Evolutionary conservation across 2,888 invertebrate genomes (phyloP), one percentile per base, ranked within the genome.

Genomic region (Nemotelus nigrinus): DNA sequence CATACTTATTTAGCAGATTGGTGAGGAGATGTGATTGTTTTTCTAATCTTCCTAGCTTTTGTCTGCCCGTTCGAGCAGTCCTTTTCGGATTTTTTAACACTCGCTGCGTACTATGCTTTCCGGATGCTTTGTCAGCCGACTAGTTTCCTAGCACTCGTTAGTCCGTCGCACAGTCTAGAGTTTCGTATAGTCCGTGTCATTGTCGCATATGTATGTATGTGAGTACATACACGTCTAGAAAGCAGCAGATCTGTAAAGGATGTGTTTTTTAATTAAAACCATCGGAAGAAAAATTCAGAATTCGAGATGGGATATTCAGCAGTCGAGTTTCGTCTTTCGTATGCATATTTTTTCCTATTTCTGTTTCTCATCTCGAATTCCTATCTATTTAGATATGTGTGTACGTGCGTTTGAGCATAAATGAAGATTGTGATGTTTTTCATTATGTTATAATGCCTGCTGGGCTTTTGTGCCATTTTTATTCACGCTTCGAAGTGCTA

Each of bases 201-300:
- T 0, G 25, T 57, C 57, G 6, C n/a, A 5, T 63, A 25, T 57
- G 25, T 10, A 57, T 57, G 57, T 10, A 57, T 57, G 25, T 4
- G 2, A 4, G 57, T 3, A 57, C 2, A 10, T 10, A 57, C 10
- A 57, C 25, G 57, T 10, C 10, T 10, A 57, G 5, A 57, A 25
- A 25, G 3, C 10, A 57, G 10, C 10, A 10, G 10, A 57, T 8
- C n/a, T 25, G 25, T 25, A 25, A 25, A 25, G 5, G 25, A 41
- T 63, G 63, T 63, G 63, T 45, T 70, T 74, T 72, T 74, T 74
- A 74, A 74, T 74, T 74, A 74, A 74, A 74, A 74, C 48, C 74
- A 63, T 74, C 47, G 63, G 57, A 74, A 74, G 74, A 74, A 74
- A 57, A 74, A 50, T 70, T 41, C 53, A 53, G 39, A 60, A 48